A percentile compares a stretch with the other conserved stretches of the same genome.
Conservation (phyloP, 2,888 invertebrate genomes). For the Arge pagana region DNA sequence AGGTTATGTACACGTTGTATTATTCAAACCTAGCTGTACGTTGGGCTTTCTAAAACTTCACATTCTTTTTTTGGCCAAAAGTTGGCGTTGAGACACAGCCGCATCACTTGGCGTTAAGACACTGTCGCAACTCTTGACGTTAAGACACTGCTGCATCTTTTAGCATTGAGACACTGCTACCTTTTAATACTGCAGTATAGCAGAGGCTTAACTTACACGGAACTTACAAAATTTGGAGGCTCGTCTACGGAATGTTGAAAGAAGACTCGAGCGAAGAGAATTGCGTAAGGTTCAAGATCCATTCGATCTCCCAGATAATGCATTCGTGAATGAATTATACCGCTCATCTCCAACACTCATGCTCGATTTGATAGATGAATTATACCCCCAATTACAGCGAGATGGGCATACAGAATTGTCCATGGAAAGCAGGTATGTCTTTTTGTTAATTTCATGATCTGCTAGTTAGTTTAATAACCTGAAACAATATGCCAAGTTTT, state of each 20-base stretch:
- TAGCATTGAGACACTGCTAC: too few relatives aligned
- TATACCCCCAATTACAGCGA: conserved; percentile 1
- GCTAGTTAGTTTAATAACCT: background rate
- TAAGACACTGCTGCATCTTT: too few relatives aligned
- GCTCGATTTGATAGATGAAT: background rate
- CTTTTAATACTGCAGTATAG: background rate
- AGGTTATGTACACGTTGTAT: background rate
- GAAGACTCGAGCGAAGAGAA: background rate
- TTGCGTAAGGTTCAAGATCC: background rate
- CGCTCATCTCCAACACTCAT: background rate
- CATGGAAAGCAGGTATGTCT: conserved; percentile 1
- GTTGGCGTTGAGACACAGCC: too few relatives aligned
- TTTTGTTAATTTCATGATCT: background rate
- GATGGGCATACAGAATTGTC: background rate
- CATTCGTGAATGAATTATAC: background rate
- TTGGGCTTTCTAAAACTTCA: too few relatives aligned
- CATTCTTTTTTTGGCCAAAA: too few relatives aligned
- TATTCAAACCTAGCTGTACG: too few relatives aligned
- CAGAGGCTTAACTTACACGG: background rate
- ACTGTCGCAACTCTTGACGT: too few relatives aligned
- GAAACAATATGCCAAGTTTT: background rate
- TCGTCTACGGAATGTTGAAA: background rate
- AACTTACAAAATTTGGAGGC: background rate
- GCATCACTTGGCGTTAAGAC: too few relatives aligned
- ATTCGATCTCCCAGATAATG: background rate